phyloP scores from a whole-genome alignment of 2,888 invertebrate genomes.

The Eledona agricola region DNA sequence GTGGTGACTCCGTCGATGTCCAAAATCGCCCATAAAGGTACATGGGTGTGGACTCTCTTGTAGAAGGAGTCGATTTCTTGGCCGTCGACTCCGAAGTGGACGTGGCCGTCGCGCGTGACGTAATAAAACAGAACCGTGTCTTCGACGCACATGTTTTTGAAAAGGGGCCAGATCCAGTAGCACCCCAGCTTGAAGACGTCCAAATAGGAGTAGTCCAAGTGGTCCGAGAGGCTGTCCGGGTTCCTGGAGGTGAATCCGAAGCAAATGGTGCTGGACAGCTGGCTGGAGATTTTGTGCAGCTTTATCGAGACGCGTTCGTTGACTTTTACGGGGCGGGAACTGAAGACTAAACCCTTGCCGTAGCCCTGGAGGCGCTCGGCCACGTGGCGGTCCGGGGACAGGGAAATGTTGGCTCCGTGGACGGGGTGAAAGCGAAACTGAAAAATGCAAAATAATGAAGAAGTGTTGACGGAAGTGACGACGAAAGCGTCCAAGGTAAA shows the following conservation, averaged over 20 bases:
- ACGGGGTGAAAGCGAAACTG: slow-evolving; percentile 22
- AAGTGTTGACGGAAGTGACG: too few species aligned
- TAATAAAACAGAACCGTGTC: slow-evolving; percentile 16
- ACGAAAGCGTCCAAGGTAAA: too few species aligned
- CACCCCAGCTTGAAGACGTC: slow-evolving; percentile 20
- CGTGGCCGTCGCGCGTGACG: slow-evolving; percentile 16
- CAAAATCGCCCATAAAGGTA: slow-evolving; percentile 18
- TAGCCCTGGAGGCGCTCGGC: slow-evolving; percentile 13
- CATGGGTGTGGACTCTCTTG: slow-evolving; percentile 10
- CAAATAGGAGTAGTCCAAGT: slow-evolving; percentile 18
- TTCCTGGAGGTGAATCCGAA: slow-evolving; percentile 26
- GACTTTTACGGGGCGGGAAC: slow-evolving; percentile 10
- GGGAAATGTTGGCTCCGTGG: slow-evolving; percentile 23
- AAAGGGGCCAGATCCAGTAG: slow-evolving; percentile 26
- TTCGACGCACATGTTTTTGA: slow-evolving; percentile 26
- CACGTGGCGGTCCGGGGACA: slow-evolving; percentile 10
- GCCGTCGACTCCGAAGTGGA: slow-evolving; percentile 18
- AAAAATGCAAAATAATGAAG: too few species aligned
- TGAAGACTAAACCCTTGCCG: slow-evolving; percentile 24
- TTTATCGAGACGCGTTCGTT: slow-evolving; percentile 20
- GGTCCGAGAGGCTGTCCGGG: slow-evolving; percentile 10
- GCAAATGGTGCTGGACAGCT: slow-evolving; percentile 18
- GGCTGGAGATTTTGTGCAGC: slow-evolving; percentile 10
- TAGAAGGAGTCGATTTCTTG: slow-evolving; percentile 17
- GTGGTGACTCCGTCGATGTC: slow-evolving; percentile 23